phyloP scores from a whole-genome alignment of 23 tunicate genomes.

The Styela clava region DNA sequence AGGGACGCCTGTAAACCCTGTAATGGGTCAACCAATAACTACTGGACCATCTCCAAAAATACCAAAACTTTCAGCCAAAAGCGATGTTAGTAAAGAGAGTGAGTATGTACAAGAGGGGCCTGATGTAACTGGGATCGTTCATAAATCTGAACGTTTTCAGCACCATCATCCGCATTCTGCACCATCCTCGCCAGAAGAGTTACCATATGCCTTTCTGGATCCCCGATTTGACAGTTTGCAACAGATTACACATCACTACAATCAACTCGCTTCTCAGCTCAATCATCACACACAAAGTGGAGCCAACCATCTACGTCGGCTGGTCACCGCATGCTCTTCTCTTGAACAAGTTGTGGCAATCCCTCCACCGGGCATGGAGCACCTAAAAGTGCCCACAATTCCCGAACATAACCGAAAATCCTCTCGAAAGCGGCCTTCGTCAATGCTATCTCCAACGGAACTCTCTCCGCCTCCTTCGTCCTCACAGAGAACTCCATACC shows the following conservation, averaged over 20 bases:
- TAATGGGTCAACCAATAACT: not conserved
- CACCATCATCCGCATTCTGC: conserved; percentile 15
- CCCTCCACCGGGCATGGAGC: conserved; percentile 27
- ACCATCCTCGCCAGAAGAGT: conserved; percentile 24
- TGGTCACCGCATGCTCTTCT: conserved; percentile 50
- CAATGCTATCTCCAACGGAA: not conserved
- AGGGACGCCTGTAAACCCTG: not conserved
- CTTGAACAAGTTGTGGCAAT: conserved; percentile 26
- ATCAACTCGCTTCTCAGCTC: conserved; percentile 27
- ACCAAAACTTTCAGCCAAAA: conserved; percentile 18
- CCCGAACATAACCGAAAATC: conserved; percentile 7
- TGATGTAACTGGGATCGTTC: not conserved
- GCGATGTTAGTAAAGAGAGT: not conserved
- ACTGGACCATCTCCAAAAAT: conserved; percentile 16
- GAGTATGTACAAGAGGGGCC: not conserved
- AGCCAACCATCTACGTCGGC: conserved; percentile 33
- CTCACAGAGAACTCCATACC: conserved; percentile 16
- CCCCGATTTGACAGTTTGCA: conserved; percentile 16
- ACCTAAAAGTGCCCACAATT: conserved; percentile 1
- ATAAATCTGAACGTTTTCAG: conserved; percentile 2
- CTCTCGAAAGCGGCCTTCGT: conserved; percentile 28
- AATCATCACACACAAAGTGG: conserved; percentile 16
- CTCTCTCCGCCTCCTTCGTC: conserved; percentile 9
- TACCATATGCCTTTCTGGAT: conserved; percentile 19
- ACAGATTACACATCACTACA: conserved; percentile 24